phyloP scores from a whole-genome alignment of 2,888 invertebrate species.

The Busseola fusca region DNA sequence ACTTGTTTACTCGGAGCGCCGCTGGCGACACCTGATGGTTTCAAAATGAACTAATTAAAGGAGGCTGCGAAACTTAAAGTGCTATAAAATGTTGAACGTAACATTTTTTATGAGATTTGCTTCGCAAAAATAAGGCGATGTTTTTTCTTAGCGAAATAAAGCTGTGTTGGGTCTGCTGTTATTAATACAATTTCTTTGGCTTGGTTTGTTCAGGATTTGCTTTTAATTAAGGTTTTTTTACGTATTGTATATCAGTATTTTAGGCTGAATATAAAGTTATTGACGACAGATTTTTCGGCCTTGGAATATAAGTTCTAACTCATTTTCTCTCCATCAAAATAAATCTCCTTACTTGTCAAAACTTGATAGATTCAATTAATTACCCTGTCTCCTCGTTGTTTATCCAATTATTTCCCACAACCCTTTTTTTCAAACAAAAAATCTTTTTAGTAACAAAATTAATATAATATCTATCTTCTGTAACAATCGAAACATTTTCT shows the following conservation, averaged over 20 bases:
- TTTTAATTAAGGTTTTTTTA: constrained; percentile 24
- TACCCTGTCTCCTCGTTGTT: not conserved
- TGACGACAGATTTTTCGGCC: not conserved
- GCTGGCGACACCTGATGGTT: constrained; percentile 63
- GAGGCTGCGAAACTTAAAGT: constrained; percentile 53
- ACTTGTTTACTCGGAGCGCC: constrained; percentile 61
- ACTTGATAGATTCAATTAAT: constrained; percentile 22
- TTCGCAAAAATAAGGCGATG: constrained; percentile 44
- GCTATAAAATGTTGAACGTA: constrained; percentile 51
- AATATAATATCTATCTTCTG: not conserved
- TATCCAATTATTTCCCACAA: constrained; percentile 1
- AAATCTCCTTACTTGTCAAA: not conserved
- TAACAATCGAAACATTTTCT: constrained; percentile 8
- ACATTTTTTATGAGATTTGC: constrained; percentile 54
- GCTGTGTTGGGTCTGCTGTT: constrained; percentile 24
- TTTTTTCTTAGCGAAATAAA: constrained; percentile 50
- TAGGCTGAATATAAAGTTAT: not conserved
- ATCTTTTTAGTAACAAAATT: not conserved
- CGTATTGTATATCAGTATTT: not conserved
- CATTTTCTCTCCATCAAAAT: constrained; percentile 4
- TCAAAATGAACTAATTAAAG: constrained; percentile 64
- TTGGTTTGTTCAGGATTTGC: constrained; percentile 23
- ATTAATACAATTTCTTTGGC: constrained; percentile 31
- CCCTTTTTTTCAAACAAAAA: not conserved
- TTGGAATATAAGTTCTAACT: not conserved